Base-by-base conservation (phyloP, 2,888 invertebrate genomes). In the Campaea margaritaria region DNA sequence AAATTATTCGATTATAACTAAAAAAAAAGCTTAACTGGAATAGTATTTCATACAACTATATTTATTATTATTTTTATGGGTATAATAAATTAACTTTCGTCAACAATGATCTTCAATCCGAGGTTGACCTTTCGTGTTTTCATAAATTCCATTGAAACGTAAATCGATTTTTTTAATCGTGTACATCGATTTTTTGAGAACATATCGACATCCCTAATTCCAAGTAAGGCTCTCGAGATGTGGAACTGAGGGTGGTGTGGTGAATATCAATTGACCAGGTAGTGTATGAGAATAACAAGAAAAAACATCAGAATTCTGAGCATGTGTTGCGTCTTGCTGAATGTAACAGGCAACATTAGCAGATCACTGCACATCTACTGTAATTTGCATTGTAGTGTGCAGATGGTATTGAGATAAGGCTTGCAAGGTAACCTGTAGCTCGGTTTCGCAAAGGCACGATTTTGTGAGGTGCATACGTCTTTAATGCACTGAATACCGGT, bases 251-350 rank as follows among this genome's bases (percentile, higher is more conserved):
- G 64, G 54, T 44, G 45, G 64, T 66, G 70, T 45, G 55, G 14
- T 81, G 89, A 83, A 89, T 90, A 83, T 75, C 65, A 85, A 90
- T 74, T 55, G 64, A 73, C 68, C 67, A 76, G 76, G 78, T 77
- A 72, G 74, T 77, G 78, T 81, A 80, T 85, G 83, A 79, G 83
- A 86, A 83, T 84, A 83, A 82, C 76, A 78, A 75, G 70, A 79
- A 83, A 79, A 82, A 82, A 79, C 65, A 49, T 72, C 47, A 61
- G 43, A 51, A 70, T 70, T 64, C 68, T 10, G 15, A 14, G 39
- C 65, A 70, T 62, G 72, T 49, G 27, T 52, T 21, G 47, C 47
- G 58, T 47, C 48, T 59, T 58, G 62, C 64, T 64, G 59, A 64
- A n/a, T n/a, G n/a, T n/a, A n/a, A 66, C 69, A 72, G 76, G 72